These are phyloP conservation scores for Mungos mungo DNA, from an alignment of 2,113 vertebrate genomes.

Conservation along the genomic window DNA sequence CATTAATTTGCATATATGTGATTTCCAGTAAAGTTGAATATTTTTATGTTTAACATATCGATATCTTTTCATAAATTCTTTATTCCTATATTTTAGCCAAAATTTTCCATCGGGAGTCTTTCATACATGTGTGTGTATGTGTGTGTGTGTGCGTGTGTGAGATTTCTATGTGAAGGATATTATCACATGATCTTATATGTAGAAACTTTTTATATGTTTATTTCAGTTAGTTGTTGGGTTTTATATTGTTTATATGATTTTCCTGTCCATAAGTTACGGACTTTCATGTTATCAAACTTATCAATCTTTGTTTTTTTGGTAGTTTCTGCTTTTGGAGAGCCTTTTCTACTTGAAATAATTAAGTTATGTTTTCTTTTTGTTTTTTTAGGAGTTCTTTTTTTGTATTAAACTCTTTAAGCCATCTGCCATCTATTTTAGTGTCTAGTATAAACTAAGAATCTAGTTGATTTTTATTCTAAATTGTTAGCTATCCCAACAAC, in stretches of 20 bases:
- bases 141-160: too few relatives aligned
- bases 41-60: background rate
- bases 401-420: constrained; percentile 25
- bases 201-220: background rate
- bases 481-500: background rate
- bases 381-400: constrained; percentile 1
- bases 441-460: background rate
- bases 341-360: constrained; percentile 23
- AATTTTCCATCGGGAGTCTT: background rate
- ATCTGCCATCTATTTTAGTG: constrained; percentile 8
- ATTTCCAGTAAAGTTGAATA: background rate
- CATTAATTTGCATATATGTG: background rate
- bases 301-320: background rate
- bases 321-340: background rate
- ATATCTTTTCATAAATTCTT: background rate
- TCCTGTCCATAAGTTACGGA: background rate
- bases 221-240: background rate
- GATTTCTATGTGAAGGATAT: background rate
- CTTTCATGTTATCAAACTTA: constrained; percentile 30
- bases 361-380: constrained; percentile 32
- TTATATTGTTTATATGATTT: constrained; percentile 47
- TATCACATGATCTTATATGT: background rate
- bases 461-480: constrained; percentile 46
- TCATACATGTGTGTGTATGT: too few relatives aligned
- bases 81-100: background rate